Conservation (phyloP, 2,113 vertebrate species). For the Erythrolamprus reginae region DNA sequence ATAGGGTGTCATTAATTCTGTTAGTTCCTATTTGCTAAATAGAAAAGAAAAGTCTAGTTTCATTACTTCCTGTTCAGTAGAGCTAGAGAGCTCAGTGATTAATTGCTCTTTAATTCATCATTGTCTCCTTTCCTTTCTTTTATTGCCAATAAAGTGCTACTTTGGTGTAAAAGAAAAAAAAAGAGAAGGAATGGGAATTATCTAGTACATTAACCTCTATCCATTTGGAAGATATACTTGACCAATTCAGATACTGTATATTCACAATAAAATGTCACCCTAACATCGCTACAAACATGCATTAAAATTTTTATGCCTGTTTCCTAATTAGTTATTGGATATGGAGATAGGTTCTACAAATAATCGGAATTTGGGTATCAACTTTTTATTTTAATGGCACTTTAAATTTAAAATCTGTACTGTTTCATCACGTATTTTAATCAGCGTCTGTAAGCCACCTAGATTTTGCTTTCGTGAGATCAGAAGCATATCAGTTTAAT, state of each 20-base stretch:
- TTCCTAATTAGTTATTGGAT: background rate
- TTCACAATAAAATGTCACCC: background rate
- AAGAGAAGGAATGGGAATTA: background rate
- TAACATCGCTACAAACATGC: background rate
- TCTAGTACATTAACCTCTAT: background rate
- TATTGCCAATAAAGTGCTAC: background rate
- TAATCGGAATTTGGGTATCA: background rate
- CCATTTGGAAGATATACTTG: background rate
- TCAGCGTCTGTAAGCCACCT: background rate
- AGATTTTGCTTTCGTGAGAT: background rate
- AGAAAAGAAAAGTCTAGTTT: background rate
- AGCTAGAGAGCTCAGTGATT: background rate
- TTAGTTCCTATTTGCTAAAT: background rate
- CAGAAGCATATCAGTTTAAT: background rate
- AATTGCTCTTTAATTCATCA: background rate
- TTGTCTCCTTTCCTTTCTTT: background rate
- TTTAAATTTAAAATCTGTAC: background rate
- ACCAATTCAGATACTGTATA: background rate
- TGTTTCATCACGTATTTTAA: background rate
- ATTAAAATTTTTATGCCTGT: background rate
- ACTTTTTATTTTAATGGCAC: background rate
- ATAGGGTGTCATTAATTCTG: background rate
- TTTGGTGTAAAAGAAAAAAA: background rate
- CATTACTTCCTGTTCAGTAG: background rate
- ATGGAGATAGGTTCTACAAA: background rate